Evolutionary conservation across 2,888 invertebrate species (phyloP).

Genomic region (Neocrepidodera transversa): DNA sequence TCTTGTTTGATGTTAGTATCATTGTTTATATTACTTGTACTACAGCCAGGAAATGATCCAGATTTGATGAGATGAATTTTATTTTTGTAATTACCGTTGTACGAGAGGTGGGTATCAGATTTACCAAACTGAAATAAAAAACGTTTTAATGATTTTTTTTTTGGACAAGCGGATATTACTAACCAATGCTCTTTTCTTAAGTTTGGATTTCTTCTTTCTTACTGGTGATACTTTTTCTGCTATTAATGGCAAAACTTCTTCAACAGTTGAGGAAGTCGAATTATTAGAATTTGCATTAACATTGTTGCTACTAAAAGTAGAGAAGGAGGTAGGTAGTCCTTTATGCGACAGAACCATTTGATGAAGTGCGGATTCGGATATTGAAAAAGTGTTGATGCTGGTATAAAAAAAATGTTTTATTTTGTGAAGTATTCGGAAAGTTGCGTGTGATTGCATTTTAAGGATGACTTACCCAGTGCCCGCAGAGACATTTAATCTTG

Average conservation of each 20-base stretch:
- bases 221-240: constrained; percentile 58
- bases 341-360: constrained; percentile 65
- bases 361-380: constrained; percentile 88
- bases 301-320: constrained; percentile 49
- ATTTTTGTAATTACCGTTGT: constrained; percentile 38
- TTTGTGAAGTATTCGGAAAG: no score
- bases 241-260: constrained; percentile 62
- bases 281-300: constrained; percentile 55
- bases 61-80: constrained; percentile 69
- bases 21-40: constrained; percentile 61
- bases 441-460: no score
- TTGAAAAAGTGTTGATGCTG: constrained; percentile 68
- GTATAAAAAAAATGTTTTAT: constrained; percentile 13
- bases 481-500: constrained; percentile 68
- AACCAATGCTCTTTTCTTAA: constrained; percentile 49
- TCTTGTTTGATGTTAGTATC: constrained; percentile 67
- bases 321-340: constrained; percentile 44
- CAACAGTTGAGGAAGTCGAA: constrained; percentile 65
- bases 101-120: constrained; percentile 46
- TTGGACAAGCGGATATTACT: constrained; percentile 10
- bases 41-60: constrained; percentile 73
- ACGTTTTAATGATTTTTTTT: background rate
- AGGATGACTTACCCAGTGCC: constrained; percentile 44
- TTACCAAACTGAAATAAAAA: constrained; percentile 47
- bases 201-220: constrained; percentile 55